Evolutionary conservation across 2,797 vertebrate genomes (phyloP).

Genomic region (Sebastes nivosus): DNA sequence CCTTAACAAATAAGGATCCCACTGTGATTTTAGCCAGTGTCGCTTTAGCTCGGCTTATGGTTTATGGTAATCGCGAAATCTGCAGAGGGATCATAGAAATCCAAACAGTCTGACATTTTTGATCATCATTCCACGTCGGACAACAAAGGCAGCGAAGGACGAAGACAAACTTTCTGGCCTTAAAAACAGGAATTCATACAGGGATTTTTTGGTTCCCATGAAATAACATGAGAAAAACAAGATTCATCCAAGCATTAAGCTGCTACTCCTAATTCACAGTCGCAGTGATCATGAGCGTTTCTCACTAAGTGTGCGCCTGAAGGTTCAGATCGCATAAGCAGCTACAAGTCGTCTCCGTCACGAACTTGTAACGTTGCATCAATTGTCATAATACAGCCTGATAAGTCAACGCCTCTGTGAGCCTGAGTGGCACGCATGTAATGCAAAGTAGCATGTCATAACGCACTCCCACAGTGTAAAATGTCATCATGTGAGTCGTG

Average conservation of each 20-base stretch:
- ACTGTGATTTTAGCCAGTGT: slow-evolving; percentile 71
- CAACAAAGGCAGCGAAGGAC: slow-evolving; percentile 73
- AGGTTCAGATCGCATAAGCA: slow-evolving; percentile 32
- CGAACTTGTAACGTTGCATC: slow-evolving; percentile 6
- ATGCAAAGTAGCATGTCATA: slow-evolving; percentile 21
- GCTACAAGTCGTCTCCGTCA: slow-evolving; percentile 21
- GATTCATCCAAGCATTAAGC: neutral
- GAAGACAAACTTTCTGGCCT: slow-evolving; percentile 43
- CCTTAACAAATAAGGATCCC: slow-evolving; percentile 74
- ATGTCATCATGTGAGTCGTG: slow-evolving; percentile 16
- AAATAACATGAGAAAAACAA: slow-evolving; percentile 3
- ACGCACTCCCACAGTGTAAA: slow-evolving; percentile 14
- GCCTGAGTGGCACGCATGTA: slow-evolving; percentile 36
- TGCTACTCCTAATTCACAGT: slow-evolving; percentile 14
- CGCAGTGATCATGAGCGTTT: slow-evolving; percentile 1
- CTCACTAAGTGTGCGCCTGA: neutral
- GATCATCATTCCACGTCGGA: slow-evolving; percentile 63
- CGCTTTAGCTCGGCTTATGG: slow-evolving; percentile 70
- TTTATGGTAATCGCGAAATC: slow-evolving; percentile 76
- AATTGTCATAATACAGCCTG: slow-evolving; percentile 27
- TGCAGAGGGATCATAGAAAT: slow-evolving; percentile 74
- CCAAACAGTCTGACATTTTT: slow-evolving; percentile 73
- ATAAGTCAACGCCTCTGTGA: slow-evolving; percentile 19
- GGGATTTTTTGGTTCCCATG: neutral
- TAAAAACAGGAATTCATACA: neutral